These are phyloP conservation scores for Anorthoa munda DNA, from an alignment of 2,888 invertebrate genomes.

Conservation along the genomic window DNA sequence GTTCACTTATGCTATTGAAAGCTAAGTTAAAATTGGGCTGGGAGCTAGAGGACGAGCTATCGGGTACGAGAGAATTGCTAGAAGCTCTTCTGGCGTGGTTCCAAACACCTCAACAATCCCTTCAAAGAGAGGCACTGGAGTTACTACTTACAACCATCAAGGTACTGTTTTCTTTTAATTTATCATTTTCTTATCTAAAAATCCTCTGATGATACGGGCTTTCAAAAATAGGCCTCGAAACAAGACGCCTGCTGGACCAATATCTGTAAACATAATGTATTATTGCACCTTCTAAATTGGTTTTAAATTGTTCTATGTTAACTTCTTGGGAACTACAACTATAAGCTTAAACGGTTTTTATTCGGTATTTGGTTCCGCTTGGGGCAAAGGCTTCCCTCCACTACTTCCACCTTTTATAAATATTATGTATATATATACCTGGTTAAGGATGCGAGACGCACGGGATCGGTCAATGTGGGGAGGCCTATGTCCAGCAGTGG, in stretches of 20 bases:
- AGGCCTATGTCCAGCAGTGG: too few species aligned
- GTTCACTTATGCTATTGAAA: slow-evolving; percentile 89
- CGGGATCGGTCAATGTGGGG: too few species aligned
- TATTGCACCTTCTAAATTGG: too few species aligned
- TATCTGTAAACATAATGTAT: not conserved
- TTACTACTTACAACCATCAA: slow-evolving; percentile 90
- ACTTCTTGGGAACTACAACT: not conserved
- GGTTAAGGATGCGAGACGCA: too few species aligned
- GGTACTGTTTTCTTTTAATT: slow-evolving; percentile 69
- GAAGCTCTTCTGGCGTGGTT: slow-evolving; percentile 92
- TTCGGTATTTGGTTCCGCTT: too few species aligned
- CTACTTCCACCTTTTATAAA: not conserved
- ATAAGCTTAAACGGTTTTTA: too few species aligned
- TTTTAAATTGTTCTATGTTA: not conserved
- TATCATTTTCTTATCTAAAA: not conserved
- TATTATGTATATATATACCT: too few species aligned
- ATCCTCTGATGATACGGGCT: too few species aligned
- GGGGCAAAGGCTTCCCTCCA: not conserved
- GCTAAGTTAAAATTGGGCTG: slow-evolving; percentile 92
- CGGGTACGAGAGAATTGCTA: slow-evolving; percentile 91
- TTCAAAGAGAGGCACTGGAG: slow-evolving; percentile 91
- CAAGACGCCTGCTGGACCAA: not conserved
- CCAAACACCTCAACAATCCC: slow-evolving; percentile 86
- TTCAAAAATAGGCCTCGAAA: too few species aligned
- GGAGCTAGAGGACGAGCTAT: slow-evolving; percentile 91